A percentile compares a stretch with the other conserved stretches of the same genome.
phyloP scores from a whole-genome alignment of 2,888 invertebrate species.

The Agrotis exclamationis region DNA sequence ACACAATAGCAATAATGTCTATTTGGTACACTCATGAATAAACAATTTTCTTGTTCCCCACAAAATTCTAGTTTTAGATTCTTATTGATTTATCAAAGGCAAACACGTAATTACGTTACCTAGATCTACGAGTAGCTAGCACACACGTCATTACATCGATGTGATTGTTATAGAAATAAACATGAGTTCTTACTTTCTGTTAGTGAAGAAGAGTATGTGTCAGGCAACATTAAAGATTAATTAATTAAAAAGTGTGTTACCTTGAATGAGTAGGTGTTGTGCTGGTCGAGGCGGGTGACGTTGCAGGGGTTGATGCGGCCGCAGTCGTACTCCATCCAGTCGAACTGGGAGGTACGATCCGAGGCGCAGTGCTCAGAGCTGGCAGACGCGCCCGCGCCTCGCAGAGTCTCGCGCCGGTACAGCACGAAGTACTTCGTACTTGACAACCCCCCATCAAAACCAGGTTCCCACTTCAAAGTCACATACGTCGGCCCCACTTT shows the following conservation, averaged over 20 bases:
- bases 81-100: background rate
- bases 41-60: background rate
- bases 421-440: constrained; percentile 97
- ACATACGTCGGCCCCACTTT: constrained; percentile 95
- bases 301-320: constrained; percentile 97
- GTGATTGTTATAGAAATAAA: constrained; percentile 18
- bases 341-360: constrained; percentile 87
- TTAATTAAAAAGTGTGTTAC: constrained; percentile 81
- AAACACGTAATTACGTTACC: background rate
- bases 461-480: constrained; percentile 96
- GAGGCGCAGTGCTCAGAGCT: constrained; percentile 79
- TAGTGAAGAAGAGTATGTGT: background rate
- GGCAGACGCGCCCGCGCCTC: constrained; percentile 90
- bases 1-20: constrained; percentile 2
- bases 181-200: constrained; percentile 7
- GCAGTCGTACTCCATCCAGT: constrained; percentile 97
- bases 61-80: background rate
- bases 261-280: constrained; percentile 96
- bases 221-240: background rate
- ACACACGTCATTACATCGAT: constrained; percentile 1
- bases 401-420: constrained; percentile 93
- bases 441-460: constrained; percentile 97
- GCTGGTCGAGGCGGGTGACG: constrained; percentile 96
- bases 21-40: constrained; percentile 4
- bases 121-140: background rate